Conservation (phyloP, 2,888 invertebrate genomes). For the Ochropleura plecta region DNA sequence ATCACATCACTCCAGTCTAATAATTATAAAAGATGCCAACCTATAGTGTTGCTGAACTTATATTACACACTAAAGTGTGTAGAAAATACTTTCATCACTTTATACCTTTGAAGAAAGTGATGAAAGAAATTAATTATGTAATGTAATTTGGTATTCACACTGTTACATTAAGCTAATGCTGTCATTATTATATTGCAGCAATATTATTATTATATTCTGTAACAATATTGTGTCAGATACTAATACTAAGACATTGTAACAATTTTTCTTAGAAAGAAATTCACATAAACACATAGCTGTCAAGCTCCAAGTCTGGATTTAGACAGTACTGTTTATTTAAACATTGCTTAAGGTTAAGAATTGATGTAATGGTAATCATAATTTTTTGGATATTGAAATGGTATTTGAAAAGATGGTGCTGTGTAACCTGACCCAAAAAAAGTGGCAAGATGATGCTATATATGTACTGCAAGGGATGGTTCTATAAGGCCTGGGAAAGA, state of each 20-base stretch:
- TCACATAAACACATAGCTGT: background rate
- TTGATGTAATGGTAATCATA: background rate
- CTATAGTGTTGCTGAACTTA: background rate
- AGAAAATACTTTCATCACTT: too few species aligned
- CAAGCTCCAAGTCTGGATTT: background rate
- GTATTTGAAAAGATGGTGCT: too few species aligned
- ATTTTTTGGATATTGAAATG: background rate
- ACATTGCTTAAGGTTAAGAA: background rate
- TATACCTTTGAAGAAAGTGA: background rate
- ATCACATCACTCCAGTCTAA: background rate
- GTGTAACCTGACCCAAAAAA: too few species aligned
- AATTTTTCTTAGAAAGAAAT: background rate
- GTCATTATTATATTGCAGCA: slow-evolving; percentile 6
- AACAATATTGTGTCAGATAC: background rate
- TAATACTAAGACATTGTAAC: background rate
- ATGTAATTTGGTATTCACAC: background rate
- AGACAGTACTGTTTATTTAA: background rate
- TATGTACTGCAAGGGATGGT: too few species aligned
- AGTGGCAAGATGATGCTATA: too few species aligned
- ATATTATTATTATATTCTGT: slow-evolving; percentile 1
- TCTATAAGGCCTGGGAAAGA: too few species aligned
- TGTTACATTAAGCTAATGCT: background rate
- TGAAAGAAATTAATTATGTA: background rate
- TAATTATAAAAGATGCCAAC: background rate
- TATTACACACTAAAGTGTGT: background rate